phyloP scores from a whole-genome alignment of 1,140 invertebrate species.

The Campoletis sonorensis region DNA sequence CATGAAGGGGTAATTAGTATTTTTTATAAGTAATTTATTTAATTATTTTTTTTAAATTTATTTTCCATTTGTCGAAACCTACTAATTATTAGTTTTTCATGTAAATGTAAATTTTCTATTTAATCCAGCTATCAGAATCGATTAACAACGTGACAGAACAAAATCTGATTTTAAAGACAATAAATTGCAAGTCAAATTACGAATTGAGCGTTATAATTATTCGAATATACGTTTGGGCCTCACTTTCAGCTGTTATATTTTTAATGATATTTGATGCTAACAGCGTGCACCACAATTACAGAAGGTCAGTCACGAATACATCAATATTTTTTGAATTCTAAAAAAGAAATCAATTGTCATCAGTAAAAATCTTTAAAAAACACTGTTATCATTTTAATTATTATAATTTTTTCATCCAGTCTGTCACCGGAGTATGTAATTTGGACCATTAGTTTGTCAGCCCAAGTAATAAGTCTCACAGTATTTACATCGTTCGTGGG shows the following conservation, averaged over 20 bases:
- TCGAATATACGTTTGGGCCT: slow-evolving; percentile 21
- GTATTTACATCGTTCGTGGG: slow-evolving; percentile 42
- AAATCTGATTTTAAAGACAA: slow-evolving; percentile 26
- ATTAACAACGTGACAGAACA: slow-evolving; percentile 23
- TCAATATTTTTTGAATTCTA: not conserved
- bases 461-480: slow-evolving; percentile 31
- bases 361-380: no score
- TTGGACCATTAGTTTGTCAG: not conserved
- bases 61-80: no score
- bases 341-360: not conserved
- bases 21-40: not conserved
- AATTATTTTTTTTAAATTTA: no score
- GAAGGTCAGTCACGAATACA: not conserved
- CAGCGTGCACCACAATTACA: not conserved
- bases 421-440: not conserved
- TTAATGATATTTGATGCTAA: slow-evolving; percentile 18
- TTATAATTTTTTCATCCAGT: slow-evolving; percentile 1
- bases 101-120: no score
- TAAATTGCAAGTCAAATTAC: slow-evolving; percentile 30
- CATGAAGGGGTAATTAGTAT: slow-evolving; percentile 34
- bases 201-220: slow-evolving; percentile 22
- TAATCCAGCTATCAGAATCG: slow-evolving; percentile 35
- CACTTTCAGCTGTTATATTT: not conserved
- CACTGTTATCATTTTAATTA: not conserved
- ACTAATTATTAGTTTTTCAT: no score